Conservation (phyloP, 1,140 invertebrate species). For the Prorops nasuta region DNA sequence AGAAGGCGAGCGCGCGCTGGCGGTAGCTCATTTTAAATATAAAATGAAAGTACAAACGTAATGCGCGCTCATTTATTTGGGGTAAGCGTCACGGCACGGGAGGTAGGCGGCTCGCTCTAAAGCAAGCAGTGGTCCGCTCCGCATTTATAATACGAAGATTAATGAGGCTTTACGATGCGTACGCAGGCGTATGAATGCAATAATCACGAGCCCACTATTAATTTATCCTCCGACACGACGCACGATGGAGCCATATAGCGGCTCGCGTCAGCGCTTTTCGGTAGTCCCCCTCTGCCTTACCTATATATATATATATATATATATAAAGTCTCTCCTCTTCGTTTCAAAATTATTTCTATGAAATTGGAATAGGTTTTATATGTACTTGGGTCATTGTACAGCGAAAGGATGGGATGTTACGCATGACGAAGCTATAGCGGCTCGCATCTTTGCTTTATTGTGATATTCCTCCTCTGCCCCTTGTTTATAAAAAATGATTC, state of each 20-base stretch:
- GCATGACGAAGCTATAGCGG: no score
- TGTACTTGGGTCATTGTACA: no score
- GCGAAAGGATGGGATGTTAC: no score
- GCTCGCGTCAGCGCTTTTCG: not conserved
- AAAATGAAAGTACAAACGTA: conserved; percentile 47
- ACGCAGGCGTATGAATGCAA: conserved; percentile 24
- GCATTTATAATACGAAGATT: conserved; percentile 44
- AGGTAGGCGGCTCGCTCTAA: conserved; percentile 37
- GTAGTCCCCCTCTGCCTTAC: no score
- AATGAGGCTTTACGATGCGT: conserved; percentile 35
- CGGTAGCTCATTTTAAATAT: conserved; percentile 42
- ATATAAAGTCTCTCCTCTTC: no score
- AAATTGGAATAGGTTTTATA: no score
- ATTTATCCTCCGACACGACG: conserved; percentile 32
- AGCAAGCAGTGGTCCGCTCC: not conserved
- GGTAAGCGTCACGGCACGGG: conserved; percentile 26
- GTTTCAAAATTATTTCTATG: no score
- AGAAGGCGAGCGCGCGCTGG: conserved; percentile 12
- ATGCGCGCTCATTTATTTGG: conserved; percentile 41
- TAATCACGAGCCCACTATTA: conserved; percentile 28
- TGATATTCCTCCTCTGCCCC: no score
- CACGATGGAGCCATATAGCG: conserved; percentile 12
- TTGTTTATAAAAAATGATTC: no score
- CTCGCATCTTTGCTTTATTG: no score
- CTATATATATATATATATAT: no score